Conservation (phyloP, 2,113 vertebrate genomes). For the Lepus americanus region DNA sequence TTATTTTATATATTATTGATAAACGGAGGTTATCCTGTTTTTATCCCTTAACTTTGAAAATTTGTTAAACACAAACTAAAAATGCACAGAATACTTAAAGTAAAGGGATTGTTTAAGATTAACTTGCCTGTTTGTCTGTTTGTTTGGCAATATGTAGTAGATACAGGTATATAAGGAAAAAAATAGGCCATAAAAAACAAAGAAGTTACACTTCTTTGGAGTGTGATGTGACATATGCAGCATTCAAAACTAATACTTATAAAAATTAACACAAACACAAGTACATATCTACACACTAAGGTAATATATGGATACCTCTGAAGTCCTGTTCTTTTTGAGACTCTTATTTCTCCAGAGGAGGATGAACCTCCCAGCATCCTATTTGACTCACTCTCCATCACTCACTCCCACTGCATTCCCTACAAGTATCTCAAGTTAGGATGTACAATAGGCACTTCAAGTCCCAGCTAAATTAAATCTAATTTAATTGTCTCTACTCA, state of each 20-base stretch:
- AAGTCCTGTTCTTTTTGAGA: neutral
- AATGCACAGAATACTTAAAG: neutral
- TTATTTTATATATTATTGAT: too few relatives aligned
- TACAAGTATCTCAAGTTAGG: neutral
- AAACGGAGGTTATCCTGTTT: neutral
- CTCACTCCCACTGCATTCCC: neutral
- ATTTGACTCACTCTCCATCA: neutral
- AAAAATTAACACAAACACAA: neutral
- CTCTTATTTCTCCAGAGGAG: neutral
- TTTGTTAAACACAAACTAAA: neutral
- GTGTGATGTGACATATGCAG: neutral
- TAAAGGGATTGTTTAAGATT: neutral
- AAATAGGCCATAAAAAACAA: neutral
- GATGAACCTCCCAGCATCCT: neutral
- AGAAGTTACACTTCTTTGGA: neutral
- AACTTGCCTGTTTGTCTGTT: neutral
- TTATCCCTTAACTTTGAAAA: slow-evolving; percentile 1
- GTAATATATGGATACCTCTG: neutral
- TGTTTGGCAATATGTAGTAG: neutral
- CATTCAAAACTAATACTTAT: neutral
- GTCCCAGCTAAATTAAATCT: slow-evolving; percentile 23
- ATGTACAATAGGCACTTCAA: neutral
- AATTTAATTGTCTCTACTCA: slow-evolving; percentile 17
- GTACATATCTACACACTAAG: too few relatives aligned
- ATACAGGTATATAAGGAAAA: neutral